Conservation (phyloP, 2,797 vertebrate species). For the Oryzias sinensis region DNA sequence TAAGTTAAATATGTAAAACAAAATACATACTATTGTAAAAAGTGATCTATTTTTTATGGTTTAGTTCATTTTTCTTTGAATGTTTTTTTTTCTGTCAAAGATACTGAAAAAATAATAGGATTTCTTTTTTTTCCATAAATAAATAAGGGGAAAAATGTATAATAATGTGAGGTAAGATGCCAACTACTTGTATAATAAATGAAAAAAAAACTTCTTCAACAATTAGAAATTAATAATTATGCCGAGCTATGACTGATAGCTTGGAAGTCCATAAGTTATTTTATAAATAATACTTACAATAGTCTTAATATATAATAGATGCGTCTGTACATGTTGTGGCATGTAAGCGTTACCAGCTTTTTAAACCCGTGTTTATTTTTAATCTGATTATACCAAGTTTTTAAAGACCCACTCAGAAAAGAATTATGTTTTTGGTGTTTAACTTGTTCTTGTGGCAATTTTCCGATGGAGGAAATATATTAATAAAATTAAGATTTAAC, state of each 20-base stretch:
- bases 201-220: slow-evolving; percentile 7
- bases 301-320: neutral
- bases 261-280: slow-evolving; percentile 19
- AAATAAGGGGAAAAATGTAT: slow-evolving; percentile 6
- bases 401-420: no score
- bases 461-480: no score
- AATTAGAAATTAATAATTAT: slow-evolving; percentile 1
- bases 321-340: neutral
- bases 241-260: slow-evolving; percentile 4
- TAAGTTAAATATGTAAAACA: neutral
- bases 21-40: no score
- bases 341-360: no score
- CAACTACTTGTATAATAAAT: no score
- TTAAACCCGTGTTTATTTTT: no score
- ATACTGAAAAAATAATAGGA: slow-evolving; percentile 11
- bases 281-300: slow-evolving; percentile 21
- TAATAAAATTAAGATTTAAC: no score
- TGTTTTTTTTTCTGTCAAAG: slow-evolving; percentile 1
- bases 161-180: no score
- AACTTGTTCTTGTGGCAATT: no score
- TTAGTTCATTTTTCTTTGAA: neutral
- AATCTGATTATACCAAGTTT: no score
- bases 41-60: no score
- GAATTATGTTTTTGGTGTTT: no score
- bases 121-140: slow-evolving; percentile 18